Conservation (phyloP, 2,888 invertebrate genomes). For the Drosophila picticornis region DNA sequence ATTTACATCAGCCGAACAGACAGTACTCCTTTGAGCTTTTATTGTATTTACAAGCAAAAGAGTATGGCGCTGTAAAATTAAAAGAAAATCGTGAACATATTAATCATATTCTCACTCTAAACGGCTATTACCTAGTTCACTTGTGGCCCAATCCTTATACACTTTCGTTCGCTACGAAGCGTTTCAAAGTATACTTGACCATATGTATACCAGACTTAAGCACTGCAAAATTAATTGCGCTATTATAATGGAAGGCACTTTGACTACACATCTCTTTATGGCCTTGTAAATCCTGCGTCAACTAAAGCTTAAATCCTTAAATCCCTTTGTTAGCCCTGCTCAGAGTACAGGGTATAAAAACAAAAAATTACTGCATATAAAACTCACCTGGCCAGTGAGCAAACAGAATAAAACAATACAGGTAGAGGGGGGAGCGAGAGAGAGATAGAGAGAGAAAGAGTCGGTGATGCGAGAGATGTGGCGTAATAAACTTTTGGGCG, state of each 20-base stretch:
- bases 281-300: neutral
- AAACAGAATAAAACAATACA: neutral
- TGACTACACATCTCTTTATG: conserved; percentile 5
- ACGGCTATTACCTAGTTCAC: neutral
- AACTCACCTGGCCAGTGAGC: conserved; percentile 54
- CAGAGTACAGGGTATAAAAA: conserved; percentile 46
- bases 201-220: neutral
- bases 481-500: conserved; percentile 65
- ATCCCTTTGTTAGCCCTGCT: conserved; percentile 15
- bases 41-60: neutral
- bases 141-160: neutral
- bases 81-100: neutral
- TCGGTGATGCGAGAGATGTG: conserved; percentile 19
- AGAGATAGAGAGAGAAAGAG: neutral
- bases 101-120: neutral
- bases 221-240: neutral
- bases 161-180: neutral
- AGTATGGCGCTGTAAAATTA: neutral
- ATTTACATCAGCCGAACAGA: neutral
- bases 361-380: conserved; percentile 73
- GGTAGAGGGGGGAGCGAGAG: neutral
- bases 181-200: neutral
- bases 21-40: neutral
- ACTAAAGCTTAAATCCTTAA: conserved; percentile 12
- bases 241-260: neutral